These are phyloP conservation scores for Loripinus fragilis DNA, from an alignment of 2,888 invertebrate genomes.

Conservation along the genomic window DNA sequence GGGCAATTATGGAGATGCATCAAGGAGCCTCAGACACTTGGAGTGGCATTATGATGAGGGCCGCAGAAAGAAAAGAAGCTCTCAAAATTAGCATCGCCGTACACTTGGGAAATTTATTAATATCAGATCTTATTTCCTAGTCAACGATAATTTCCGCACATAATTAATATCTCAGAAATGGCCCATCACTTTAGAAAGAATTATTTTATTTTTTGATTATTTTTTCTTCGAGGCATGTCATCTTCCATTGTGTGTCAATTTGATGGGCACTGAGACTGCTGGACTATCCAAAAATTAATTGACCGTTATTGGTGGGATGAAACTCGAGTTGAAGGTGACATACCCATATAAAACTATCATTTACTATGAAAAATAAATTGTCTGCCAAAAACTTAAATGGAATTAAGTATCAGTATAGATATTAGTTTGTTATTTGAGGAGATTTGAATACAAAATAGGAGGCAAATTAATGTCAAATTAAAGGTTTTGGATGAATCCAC, in stretches of 20 bases:
- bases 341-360: constrained; percentile 2
- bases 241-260: constrained; percentile 4
- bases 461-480: too few species aligned
- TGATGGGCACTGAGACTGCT: background rate
- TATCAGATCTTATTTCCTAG: background rate
- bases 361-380: constrained; percentile 6
- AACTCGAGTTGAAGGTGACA: constrained; percentile 1
- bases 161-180: constrained; percentile 15
- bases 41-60: background rate
- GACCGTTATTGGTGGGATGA: background rate
- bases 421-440: constrained; percentile 10
- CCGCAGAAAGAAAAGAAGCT: background rate
- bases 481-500: too few species aligned
- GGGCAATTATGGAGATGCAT: too few species aligned
- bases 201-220: constrained; percentile 10
- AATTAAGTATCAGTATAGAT: constrained; percentile 12
- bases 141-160: background rate
- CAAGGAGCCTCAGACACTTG: background rate
- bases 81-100: constrained; percentile 1
- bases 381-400: constrained; percentile 12
- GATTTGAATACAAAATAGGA: background rate
- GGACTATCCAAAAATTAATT: constrained; percentile 5
- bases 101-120: constrained; percentile 15
- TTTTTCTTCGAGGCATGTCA: constrained; percentile 15
- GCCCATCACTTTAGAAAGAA: constrained; percentile 2